A percentile compares a stretch with the other conserved stretches of the same genome.
phyloP scores from a whole-genome alignment of 2,797 vertebrate species.

The Limosa lapponica region DNA sequence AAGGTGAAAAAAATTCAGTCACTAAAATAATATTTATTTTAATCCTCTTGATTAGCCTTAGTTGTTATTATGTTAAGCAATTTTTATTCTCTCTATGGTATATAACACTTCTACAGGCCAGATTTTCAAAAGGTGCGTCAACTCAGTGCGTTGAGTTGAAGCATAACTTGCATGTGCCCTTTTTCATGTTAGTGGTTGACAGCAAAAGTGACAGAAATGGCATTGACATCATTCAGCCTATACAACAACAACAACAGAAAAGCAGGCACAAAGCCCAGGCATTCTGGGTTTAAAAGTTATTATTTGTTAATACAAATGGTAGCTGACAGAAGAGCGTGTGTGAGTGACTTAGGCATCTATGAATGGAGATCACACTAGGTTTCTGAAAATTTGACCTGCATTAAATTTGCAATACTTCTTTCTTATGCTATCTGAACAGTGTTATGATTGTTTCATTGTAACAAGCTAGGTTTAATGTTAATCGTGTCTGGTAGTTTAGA shows the following conservation, averaged over 20 bases:
- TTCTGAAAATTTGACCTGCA: not conserved
- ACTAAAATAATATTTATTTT: not conserved
- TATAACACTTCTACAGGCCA: not conserved
- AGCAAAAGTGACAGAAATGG: not conserved
- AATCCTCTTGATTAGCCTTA: not conserved
- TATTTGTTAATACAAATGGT: not conserved
- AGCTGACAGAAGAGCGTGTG: not conserved
- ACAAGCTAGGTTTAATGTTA: not conserved
- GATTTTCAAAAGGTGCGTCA: not conserved
- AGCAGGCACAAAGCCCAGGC: not conserved
- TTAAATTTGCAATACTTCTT: not conserved
- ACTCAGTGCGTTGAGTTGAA: not conserved
- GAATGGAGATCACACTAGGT: not conserved
- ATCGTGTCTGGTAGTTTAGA: not conserved
- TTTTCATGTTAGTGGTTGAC: not conserved
- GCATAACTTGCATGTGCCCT: not conserved
- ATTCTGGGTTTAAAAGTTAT: not conserved
- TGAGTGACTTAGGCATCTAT: not conserved
- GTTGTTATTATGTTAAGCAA: not conserved
- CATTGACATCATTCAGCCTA: not conserved
- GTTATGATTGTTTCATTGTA: not conserved
- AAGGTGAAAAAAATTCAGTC: not conserved
- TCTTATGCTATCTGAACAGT: not conserved
- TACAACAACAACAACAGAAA: not conserved
- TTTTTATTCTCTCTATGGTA: not conserved